phyloP scores from a whole-genome alignment of 2,797 vertebrate species.

The Spondyliosoma cantharus region DNA sequence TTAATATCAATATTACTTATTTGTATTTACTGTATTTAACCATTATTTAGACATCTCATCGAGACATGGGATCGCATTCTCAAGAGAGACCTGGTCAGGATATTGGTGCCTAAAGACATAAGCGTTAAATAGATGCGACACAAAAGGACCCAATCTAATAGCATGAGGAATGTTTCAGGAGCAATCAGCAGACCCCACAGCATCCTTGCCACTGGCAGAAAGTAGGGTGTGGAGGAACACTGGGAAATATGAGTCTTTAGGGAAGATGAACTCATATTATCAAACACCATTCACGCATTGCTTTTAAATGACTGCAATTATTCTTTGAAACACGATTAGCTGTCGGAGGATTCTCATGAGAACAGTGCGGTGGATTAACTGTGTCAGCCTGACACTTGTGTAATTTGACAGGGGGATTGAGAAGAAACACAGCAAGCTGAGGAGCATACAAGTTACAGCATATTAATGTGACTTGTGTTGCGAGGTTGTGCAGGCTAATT shows the following conservation, averaged over 20 bases:
- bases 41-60: no score
- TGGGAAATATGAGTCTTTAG: slow-evolving; percentile 52
- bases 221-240: slow-evolving; percentile 37
- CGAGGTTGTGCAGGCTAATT: slow-evolving; percentile 27
- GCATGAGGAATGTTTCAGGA: slow-evolving; percentile 18
- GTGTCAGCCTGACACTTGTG: slow-evolving; percentile 61
- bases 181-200: slow-evolving; percentile 15
- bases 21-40: no score
- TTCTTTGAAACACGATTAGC: slow-evolving; percentile 76
- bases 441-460: slow-evolving; percentile 32
- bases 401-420: slow-evolving; percentile 55
- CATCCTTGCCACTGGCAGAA: slow-evolving; percentile 53
- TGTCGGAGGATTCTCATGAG: slow-evolving; percentile 59
- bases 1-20: neutral
- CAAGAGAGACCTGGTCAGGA: no score
- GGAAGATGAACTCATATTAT: slow-evolving; percentile 64
- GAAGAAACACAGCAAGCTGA: slow-evolving; percentile 30
- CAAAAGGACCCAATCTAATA: slow-evolving; percentile 14
- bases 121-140: neutral
- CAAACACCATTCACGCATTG: slow-evolving; percentile 68
- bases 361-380: slow-evolving; percentile 68
- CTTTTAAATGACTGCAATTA: slow-evolving; percentile 80
- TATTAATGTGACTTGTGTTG: slow-evolving; percentile 44
- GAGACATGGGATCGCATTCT: no score
- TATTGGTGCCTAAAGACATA: neutral